Evolutionary conservation across 2,888 invertebrate species (phyloP), one percentile per base, ranked within the genome.

Genomic region (Lomographa bimaculata): DNA sequence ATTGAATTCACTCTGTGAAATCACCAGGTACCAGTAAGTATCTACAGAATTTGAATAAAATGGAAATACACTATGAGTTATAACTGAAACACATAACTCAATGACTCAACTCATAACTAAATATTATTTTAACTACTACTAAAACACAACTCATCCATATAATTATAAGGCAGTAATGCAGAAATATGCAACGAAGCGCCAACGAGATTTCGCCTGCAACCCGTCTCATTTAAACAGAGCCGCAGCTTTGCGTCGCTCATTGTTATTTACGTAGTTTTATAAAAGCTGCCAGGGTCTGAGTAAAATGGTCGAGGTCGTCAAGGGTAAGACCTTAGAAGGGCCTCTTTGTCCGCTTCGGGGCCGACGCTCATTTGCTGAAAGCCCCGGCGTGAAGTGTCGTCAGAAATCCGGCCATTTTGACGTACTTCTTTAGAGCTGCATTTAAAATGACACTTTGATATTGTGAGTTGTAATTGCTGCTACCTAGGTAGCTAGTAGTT

Each of bases 321-420:
- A 39, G 26, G 33, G 37, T 37, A 37, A 24, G 65, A 60, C 70
- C 64, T 63, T 60, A 65, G 70, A 71, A 67, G 68, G 66, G 71
- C 51, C 57, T 63, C 76, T 81, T 80, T 80, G 79, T 80, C 61
- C 65, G 58, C 52, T 51, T 54, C 57, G 60, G 64, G 66, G 71
- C 66, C 72, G 73, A 66, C 75, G 74, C 74, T 82, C 82, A 82
- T 82, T 81, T 82, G 72, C 75, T 79, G 79, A 82, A 82, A 83
- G 81, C 78, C 59, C 60, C 61, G 37, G 62, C 58, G 57, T 76
- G 68, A 74, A 79, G 77, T 74, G 76, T 72, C 72, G 65, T 54
- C 65, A 64, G 64, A 69, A 76, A 75, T 71, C 67, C 72, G 62
- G 60, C 72, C 70, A 71, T 79, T 79, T 77, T 66, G 23, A 20